Conservation (phyloP, 2,113 vertebrate genomes). For the Sturnus vulgaris region DNA sequence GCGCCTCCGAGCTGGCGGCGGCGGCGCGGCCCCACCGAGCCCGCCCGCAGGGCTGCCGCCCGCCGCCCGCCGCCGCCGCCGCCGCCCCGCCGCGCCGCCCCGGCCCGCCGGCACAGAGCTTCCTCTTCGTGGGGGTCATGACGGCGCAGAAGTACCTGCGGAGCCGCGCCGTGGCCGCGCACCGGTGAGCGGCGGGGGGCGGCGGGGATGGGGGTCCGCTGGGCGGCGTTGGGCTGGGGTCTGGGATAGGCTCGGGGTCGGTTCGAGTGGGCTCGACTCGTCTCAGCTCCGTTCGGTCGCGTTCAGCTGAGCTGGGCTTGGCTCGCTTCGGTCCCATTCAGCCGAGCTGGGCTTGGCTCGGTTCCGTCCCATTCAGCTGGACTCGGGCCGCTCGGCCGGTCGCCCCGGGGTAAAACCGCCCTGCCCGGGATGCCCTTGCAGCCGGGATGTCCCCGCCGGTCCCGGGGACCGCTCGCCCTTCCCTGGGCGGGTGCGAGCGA, state of each 20-base stretch:
- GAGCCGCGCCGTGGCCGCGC: constrained; percentile 87
- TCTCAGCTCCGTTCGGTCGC: background rate
- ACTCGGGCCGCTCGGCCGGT: background rate
- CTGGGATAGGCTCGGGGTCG: background rate
- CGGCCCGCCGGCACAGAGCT: constrained; percentile 67
- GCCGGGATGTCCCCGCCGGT: background rate
- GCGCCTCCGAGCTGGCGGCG: too few species aligned
- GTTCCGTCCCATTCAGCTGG: background rate
- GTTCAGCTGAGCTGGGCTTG: background rate
- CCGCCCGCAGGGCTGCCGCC: too few species aligned
- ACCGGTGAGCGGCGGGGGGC: constrained; percentile 76
- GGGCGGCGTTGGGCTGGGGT: background rate
- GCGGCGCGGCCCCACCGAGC: too few species aligned
- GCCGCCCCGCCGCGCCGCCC: too few species aligned
- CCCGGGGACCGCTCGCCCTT: background rate
- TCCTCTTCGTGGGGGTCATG: constrained; percentile 95
- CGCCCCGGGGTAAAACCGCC: background rate
- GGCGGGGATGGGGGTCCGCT: background rate
- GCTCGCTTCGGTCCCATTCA: background rate
- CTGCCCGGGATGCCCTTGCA: background rate
- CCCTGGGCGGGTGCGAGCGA: background rate
- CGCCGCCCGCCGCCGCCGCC: too few species aligned
- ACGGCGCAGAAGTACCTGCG: constrained; percentile 96
- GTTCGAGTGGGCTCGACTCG: background rate
- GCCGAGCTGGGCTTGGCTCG: background rate